Percentiles rank a stretch among this genome's conserved stretches.
Evolutionary conservation across 2,113 vertebrate species (phyloP).

Genomic region (Nicator chloris): DNA sequence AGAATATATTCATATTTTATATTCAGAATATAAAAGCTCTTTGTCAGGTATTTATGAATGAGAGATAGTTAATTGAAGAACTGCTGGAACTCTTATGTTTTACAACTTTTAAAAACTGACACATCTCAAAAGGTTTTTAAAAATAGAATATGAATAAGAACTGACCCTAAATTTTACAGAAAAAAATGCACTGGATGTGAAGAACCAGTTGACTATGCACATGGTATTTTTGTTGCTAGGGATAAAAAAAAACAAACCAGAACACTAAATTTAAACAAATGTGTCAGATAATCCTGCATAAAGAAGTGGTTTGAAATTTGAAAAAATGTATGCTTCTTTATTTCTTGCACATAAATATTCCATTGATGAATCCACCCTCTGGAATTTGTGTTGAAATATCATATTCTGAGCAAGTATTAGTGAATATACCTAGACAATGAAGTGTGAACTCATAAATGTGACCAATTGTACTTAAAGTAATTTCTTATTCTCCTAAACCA

Average conservation of each 20-base stretch:
- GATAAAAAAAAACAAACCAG: background rate
- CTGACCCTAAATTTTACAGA: background rate
- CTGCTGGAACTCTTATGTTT: background rate
- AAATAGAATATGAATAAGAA: background rate
- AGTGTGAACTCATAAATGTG: slow-evolving; percentile 12
- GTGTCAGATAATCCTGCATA: background rate
- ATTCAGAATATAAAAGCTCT: background rate
- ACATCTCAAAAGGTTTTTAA: background rate
- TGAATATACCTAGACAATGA: background rate
- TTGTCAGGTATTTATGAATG: background rate
- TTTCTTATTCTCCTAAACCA: background rate
- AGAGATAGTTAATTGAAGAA: background rate
- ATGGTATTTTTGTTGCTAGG: background rate
- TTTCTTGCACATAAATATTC: background rate
- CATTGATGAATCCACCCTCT: background rate
- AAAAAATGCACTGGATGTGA: background rate
- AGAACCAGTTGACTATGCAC: background rate
- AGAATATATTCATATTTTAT: too few relatives aligned
- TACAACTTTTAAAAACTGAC: background rate
- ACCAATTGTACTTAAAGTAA: background rate
- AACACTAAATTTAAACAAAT: background rate
- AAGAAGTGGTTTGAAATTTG: background rate
- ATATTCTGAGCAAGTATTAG: background rate
- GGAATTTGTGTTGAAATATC: background rate
- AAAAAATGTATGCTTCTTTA: background rate